Percentiles rank a stretch among this genome's conserved stretches.
phyloP scores from a whole-genome alignment of 2,888 invertebrate species.

The Mimas tiliae region DNA sequence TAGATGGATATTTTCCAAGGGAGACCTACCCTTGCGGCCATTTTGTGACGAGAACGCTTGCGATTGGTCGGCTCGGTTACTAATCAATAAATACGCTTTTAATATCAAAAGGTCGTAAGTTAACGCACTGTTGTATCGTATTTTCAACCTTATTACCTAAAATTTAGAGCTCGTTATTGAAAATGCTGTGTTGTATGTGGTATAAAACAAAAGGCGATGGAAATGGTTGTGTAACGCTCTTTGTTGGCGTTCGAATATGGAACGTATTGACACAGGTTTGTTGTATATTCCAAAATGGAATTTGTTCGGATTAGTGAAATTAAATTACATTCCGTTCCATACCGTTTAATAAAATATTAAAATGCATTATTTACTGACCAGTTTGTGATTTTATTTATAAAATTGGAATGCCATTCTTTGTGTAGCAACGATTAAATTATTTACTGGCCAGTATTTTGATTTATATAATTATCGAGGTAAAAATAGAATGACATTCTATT shows the following conservation, averaged over 20 bases:
- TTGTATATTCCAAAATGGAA: constrained; percentile 7
- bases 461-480: no score
- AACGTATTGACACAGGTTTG: constrained; percentile 22
- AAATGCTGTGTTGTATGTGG: neutral
- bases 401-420: neutral
- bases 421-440: neutral
- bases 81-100: constrained; percentile 66
- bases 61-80: constrained; percentile 69
- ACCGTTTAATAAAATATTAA: neutral
- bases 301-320: neutral
- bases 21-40: constrained; percentile 74
- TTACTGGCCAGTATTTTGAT: neutral
- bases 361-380: neutral
- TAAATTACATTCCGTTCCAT: no score
- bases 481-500: neutral
- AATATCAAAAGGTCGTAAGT: constrained; percentile 34
- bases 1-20: constrained; percentile 75
- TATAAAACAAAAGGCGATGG: constrained; percentile 34
- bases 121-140: constrained; percentile 10
- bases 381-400: neutral
- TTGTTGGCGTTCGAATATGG: constrained; percentile 27
- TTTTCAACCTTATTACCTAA: constrained; percentile 31
- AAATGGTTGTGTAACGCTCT: constrained; percentile 23
- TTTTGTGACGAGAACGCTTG: constrained; percentile 57
- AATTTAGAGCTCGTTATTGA: constrained; percentile 11